These are phyloP conservation scores for Danio tinwini DNA, from an alignment of 2,797 vertebrate genomes.

Conservation along the genomic window DNA sequence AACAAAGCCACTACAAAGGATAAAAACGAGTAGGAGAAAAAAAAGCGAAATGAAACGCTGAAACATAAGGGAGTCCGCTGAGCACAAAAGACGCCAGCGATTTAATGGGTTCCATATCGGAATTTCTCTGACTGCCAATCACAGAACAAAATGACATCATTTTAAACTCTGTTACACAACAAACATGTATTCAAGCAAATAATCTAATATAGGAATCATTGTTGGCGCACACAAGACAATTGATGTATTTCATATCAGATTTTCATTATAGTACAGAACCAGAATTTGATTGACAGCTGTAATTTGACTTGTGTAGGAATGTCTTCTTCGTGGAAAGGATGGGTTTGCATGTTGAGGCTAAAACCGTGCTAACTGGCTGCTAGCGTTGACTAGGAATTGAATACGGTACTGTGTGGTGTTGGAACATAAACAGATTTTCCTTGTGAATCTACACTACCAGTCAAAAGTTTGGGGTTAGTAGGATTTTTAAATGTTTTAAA, in stretches of 20 bases:
- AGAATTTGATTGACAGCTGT: conserved; percentile 26
- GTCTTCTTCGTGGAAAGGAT: background rate
- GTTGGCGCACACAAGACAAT: conserved; percentile 28
- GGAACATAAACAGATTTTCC: background rate
- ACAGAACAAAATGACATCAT: conserved; percentile 60
- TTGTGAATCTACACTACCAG: background rate
- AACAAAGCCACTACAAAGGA: conserved; percentile 50
- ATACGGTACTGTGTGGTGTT: background rate
- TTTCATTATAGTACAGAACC: conserved; percentile 11
- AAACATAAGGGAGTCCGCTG: conserved; percentile 59
- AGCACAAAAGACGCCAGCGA: conserved; percentile 56
- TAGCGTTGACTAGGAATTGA: background rate
- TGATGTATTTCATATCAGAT: conserved; percentile 26
- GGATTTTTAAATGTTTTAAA: too few species aligned
- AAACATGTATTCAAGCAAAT: conserved; percentile 54
- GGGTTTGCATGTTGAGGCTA: background rate
- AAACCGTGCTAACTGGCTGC: background rate
- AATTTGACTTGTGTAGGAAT: background rate
- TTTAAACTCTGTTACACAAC: conserved; percentile 53
- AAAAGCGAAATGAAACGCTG: conserved; percentile 34
- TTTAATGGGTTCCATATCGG: conserved; percentile 65
- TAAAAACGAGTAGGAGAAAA: conserved; percentile 34
- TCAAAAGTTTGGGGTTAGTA: too few species aligned
- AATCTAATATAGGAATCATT: conserved; percentile 34
- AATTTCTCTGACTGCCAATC: conserved; percentile 58